These are phyloP conservation scores for Mionectes macconnelli DNA, from an alignment of 2,113 vertebrate genomes.

Conservation along the genomic window DNA sequence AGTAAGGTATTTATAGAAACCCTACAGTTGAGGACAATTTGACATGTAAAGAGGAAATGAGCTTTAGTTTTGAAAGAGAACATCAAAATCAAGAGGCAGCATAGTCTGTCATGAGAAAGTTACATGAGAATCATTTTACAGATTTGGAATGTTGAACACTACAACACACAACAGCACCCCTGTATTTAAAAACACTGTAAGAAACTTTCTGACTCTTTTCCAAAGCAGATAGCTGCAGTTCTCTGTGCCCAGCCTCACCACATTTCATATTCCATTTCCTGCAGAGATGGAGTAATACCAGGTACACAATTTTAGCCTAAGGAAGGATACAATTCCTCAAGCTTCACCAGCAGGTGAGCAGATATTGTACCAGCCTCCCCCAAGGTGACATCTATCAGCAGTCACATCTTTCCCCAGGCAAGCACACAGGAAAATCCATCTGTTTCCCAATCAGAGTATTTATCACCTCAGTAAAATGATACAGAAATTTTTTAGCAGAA, in stretches of 20 bases:
- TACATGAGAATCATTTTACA: background rate
- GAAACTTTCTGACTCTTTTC: background rate
- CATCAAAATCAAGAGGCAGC: background rate
- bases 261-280: background rate
- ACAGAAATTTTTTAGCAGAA: background rate
- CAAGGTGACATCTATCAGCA: background rate
- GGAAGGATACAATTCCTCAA: background rate
- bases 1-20: background rate
- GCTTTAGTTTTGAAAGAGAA: background rate
- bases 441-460: background rate
- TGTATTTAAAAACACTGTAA: background rate
- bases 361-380: background rate
- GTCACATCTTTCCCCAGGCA: background rate
- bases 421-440: background rate
- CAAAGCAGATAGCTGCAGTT: background rate
- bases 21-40: background rate
- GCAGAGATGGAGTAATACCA: background rate
- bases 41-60: background rate
- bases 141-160: background rate
- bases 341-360: background rate
- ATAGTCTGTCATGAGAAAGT: background rate
- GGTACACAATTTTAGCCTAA: background rate
- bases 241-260: background rate
- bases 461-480: background rate
- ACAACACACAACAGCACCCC: background rate